Evolutionary conservation across 2,797 vertebrate genomes (phyloP), one percentile per base, ranked within the genome.

Genomic region (Falco peregrinus): DNA sequence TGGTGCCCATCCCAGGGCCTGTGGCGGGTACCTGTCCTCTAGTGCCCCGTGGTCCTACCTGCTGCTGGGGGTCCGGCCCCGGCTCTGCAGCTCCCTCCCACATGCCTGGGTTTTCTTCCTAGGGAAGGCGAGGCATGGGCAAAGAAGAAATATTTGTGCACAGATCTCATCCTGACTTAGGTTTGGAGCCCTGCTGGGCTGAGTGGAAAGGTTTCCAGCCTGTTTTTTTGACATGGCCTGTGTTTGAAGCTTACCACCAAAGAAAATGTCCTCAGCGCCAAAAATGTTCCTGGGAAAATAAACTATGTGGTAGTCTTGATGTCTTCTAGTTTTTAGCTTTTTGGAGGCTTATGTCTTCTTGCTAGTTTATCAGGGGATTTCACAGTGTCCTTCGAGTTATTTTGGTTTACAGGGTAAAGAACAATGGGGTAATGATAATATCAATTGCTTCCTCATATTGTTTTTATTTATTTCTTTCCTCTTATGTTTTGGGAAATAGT

Each of bases 401-500:
- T 96, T 94, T 96, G 50, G 87, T 93, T 95, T 96, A 18, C 84
- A 63, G 56, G 20, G 35, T 25, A 86, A 59, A 95, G 67, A 96
- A 95, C 96, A 96, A 95, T 95, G 67, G 85, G 54, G 24, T 51
- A 79, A 84, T 79, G 95, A 96, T 97, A 95, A 87, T 73, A 95
- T 96, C 89, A 96, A 96, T 96, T 96, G 69, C 80, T 96, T 97
- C 96, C 96, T 96, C 91, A 70, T 41, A 95, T 96, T 96, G 89
- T 97, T 85, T 90, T 82, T 82, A 25, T 81, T 86, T 86, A 5
- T 91, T 84, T 94, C 89, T 95, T 80, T 26, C 43, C 50, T 65
- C 81, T 53, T 47, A 47, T 88, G 15, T 96, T 96, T 96, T 92
- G 89, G 82, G 90, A 95, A 95, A 82, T 50, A 60, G 82, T 67